Evolutionary conservation across 2,888 invertebrate genomes (phyloP).

Genomic region (Drosophila meridiana): DNA sequence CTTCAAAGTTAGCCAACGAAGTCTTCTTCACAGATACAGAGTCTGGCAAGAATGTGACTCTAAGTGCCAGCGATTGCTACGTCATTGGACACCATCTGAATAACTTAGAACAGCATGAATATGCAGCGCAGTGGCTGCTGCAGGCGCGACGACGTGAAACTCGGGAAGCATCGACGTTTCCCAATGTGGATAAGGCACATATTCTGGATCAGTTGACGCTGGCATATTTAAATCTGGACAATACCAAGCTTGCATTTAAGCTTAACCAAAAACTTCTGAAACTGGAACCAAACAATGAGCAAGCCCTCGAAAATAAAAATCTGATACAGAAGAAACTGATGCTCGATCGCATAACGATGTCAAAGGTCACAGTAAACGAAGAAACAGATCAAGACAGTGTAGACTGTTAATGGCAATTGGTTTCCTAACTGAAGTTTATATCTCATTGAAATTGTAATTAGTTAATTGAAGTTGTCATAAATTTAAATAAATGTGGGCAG

Average conservation of each 20-base stretch:
- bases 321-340: slow-evolving; percentile 30
- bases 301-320: slow-evolving; percentile 37
- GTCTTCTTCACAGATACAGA: slow-evolving; percentile 90
- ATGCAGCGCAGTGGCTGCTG: slow-evolving; percentile 71
- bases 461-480: neutral
- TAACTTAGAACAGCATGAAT: slow-evolving; percentile 30
- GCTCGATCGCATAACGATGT: slow-evolving; percentile 19
- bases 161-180: slow-evolving; percentile 19
- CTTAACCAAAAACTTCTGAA: slow-evolving; percentile 64
- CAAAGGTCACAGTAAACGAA: neutral
- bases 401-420: neutral
- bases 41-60: slow-evolving; percentile 60
- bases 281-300: slow-evolving; percentile 46
- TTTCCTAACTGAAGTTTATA: neutral
- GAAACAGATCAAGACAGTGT: neutral
- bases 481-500: neutral
- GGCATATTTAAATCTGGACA: slow-evolving; percentile 43
- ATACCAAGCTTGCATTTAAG: slow-evolving; percentile 62
- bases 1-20: slow-evolving; percentile 92
- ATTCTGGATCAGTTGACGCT: slow-evolving; percentile 55
- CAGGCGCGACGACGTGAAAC: slow-evolving; percentile 37
- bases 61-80: slow-evolving; percentile 71
- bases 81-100: slow-evolving; percentile 57
- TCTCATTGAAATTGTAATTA: neutral
- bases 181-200: slow-evolving; percentile 32